phyloP scores from a whole-genome alignment of 2,888 invertebrate species.

The Fragum sueziense region DNA sequence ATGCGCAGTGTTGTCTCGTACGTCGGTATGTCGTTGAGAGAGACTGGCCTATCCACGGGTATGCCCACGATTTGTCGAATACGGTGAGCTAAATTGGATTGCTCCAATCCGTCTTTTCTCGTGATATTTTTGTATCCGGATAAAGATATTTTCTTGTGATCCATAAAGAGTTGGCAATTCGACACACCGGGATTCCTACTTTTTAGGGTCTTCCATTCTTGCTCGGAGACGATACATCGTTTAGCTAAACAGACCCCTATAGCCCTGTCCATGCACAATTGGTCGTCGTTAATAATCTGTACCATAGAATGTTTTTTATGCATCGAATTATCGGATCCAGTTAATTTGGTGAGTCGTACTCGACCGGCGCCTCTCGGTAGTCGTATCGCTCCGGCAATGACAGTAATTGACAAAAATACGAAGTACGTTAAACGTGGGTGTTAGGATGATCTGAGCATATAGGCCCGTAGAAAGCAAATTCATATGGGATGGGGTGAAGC shows the following conservation, averaged over 20 bases:
- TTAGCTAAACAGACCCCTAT: constrained; percentile 25
- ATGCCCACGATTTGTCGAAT: not conserved
- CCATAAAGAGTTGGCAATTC: too few relatives aligned
- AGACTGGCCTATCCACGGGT: not conserved
- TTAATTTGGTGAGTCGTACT: too few relatives aligned
- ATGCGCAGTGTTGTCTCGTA: constrained; percentile 21
- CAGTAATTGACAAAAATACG: constrained; percentile 5
- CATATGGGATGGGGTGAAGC: not conserved
- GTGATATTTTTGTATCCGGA: too few relatives aligned
- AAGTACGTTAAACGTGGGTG: not conserved
- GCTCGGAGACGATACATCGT: not conserved
- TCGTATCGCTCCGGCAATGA: constrained; percentile 24
- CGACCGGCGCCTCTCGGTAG: constrained; percentile 11
- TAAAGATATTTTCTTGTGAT: too few relatives aligned
- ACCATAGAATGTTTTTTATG: too few relatives aligned
- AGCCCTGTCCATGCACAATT: not conserved
- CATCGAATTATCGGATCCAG: too few relatives aligned
- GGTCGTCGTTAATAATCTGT: too few relatives aligned
- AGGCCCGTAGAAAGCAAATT: not conserved
- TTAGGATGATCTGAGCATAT: not conserved
- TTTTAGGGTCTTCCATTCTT: not conserved
- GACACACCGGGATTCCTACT: too few relatives aligned
- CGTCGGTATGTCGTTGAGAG: not conserved
- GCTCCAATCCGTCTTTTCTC: too few relatives aligned
- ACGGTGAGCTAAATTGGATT: not conserved